These are phyloP conservation scores for Gobiocypris rarus DNA, from an alignment of 2,113 vertebrate genomes.

Conservation along the genomic window DNA sequence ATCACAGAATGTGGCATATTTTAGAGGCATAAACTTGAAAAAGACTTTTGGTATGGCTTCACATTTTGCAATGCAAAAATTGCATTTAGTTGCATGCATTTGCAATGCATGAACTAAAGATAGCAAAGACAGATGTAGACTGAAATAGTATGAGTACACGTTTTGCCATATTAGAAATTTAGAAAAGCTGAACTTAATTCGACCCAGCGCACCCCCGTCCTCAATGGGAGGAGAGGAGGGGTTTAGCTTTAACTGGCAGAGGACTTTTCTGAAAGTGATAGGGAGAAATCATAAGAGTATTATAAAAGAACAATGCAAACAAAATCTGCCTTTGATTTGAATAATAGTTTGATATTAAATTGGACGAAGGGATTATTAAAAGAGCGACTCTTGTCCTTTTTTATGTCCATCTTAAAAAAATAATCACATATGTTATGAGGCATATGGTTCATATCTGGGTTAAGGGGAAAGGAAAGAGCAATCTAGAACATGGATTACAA, in stretches of 20 bases:
- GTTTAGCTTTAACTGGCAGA: conserved; percentile 49
- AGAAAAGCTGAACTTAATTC: background rate
- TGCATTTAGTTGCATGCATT: no score
- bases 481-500: conserved; percentile 56
- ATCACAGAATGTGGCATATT: background rate
- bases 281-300: conserved; percentile 54
- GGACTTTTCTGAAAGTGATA: conserved; percentile 55
- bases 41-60: background rate
- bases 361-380: conserved; percentile 51
- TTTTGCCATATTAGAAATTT: conserved; percentile 7
- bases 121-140: background rate
- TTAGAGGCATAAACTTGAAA: conserved; percentile 1
- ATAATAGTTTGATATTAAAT: conserved; percentile 60
- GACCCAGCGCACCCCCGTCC: background rate
- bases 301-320: conserved; percentile 56
- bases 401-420: conserved; percentile 30
- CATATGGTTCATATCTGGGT: conserved; percentile 55
- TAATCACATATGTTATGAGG: conserved; percentile 55
- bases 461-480: conserved; percentile 46
- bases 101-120: background rate
- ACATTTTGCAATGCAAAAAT: background rate
- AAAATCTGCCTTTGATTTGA: conserved; percentile 59
- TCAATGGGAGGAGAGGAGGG: background rate
- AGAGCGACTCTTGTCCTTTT: conserved; percentile 40
- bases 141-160: background rate